These are phyloP conservation scores for Dorcus hopei DNA, from an alignment of 2,888 invertebrate species.

Conservation along the genomic window DNA sequence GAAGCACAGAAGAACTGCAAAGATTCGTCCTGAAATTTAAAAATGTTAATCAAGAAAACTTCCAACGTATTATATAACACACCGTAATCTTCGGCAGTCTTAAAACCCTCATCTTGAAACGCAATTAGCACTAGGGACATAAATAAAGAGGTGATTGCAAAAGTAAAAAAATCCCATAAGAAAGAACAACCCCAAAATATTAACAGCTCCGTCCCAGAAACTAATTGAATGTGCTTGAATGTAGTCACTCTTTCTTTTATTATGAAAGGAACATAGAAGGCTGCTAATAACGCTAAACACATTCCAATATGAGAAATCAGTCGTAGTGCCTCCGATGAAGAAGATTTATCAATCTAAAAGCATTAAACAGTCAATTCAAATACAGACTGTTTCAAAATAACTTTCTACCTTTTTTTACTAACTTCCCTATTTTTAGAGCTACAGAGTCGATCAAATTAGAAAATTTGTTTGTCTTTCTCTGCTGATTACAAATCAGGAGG, in stretches of 20 bases:
- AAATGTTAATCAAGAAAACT: not conserved
- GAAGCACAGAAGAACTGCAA: constrained; percentile 63
- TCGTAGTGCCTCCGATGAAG: too few relatives aligned
- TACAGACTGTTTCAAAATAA: too few relatives aligned
- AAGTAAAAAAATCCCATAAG: constrained; percentile 66
- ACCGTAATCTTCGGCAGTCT: constrained; percentile 55
- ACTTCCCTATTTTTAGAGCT: too few relatives aligned
- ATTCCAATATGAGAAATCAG: constrained; percentile 64
- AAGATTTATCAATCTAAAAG: too few relatives aligned
- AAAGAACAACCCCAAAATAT: constrained; percentile 70
- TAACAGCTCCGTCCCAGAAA: constrained; percentile 65
- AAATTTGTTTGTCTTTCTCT: too few relatives aligned
- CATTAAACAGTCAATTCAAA: too few relatives aligned
- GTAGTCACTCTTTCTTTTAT: constrained; percentile 65
- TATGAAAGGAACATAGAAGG: constrained; percentile 61
- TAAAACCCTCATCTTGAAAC: constrained; percentile 65
- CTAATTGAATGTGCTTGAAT: constrained; percentile 68
- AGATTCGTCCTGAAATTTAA: constrained; percentile 55
- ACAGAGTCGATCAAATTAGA: too few relatives aligned
- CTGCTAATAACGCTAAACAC: constrained; percentile 67
- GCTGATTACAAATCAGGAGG: too few relatives aligned
- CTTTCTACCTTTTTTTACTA: too few relatives aligned
- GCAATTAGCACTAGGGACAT: constrained; percentile 60
- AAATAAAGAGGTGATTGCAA: constrained; percentile 55
- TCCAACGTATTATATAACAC: constrained; percentile 15